Base-by-base conservation (phyloP, 2,888 invertebrate genomes). In the Temnothorax unifasciatus region DNA sequence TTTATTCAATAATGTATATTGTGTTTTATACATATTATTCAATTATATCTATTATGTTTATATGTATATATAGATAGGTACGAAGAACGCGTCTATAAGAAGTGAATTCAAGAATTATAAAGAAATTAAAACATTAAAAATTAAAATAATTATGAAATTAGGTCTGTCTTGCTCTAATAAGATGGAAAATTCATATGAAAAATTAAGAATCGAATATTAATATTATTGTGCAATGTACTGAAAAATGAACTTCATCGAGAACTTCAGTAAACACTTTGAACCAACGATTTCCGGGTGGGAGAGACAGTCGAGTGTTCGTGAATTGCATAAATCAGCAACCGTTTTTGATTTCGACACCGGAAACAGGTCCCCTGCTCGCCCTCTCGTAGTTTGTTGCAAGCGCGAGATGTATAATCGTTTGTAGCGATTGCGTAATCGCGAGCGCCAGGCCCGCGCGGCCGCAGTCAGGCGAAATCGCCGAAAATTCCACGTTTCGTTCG, bases 341-440 rank as follows among this genome's bases (percentile, higher is more conserved):
- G 25, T 73, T 57, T 66, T n/a, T 52, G 64, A 61, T 89, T 89
- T 87, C 88, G 61, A 88, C 83, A 89, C 88, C 89, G 89, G 90
- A 89, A 90, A 88, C 86, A 83, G 77, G 63, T 59, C 21, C 34
- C 34, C 57, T 82, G 86, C 13, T 21, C 11, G 66, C 87, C 84
- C 68, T 84, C 74, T 69, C 77, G 77, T 79, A 61, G 82, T 85
- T 88, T 87, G 82, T 71, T 77, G 57, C 90, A 66, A 64, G 61
- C 41, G 44, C 88, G 50, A 77, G 74, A 85, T 85, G 77, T 41
- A 25, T 81, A 44, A 29, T 54, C 52, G 69, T 21, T 84, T 64
- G n/a, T 85, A 47, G 74, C 75, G 47, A 82, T 85, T 85, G 57
- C 85, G 9, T 59, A 86, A 86, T 38, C 13, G 11, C 38, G 47